These are phyloP conservation scores for Tricholauxania praeusta DNA, from an alignment of 2,888 invertebrate species.

Conservation along the genomic window DNA sequence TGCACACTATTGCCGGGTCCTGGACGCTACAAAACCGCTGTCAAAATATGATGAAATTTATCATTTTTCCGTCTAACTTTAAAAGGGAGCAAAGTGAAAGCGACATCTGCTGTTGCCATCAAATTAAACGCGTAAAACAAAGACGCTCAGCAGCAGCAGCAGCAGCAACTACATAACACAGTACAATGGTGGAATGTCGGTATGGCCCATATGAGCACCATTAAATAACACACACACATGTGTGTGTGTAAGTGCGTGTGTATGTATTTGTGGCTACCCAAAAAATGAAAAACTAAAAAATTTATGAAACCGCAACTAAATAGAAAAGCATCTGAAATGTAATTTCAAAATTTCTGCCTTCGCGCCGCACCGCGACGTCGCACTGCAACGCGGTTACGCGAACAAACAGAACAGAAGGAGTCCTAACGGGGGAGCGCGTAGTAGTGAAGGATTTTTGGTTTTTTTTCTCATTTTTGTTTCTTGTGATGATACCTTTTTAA, in stretches of 20 bases:
- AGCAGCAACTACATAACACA: neutral
- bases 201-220: slow-evolving; percentile 1
- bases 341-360: slow-evolving; percentile 6
- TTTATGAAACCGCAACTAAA: slow-evolving; percentile 50
- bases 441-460: slow-evolving; percentile 16
- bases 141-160: slow-evolving; percentile 31
- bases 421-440: neutral
- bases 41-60: slow-evolving; percentile 43
- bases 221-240: neutral
- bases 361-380: no score
- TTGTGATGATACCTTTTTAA: slow-evolving; percentile 35
- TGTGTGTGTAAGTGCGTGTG: slow-evolving; percentile 21
- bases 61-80: slow-evolving; percentile 51
- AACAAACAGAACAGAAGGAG: neutral
- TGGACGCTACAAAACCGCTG: neutral
- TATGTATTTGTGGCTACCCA: slow-evolving; percentile 1
- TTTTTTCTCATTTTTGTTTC: slow-evolving; percentile 30
- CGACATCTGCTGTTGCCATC: slow-evolving; percentile 56
- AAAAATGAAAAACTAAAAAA: slow-evolving; percentile 46
- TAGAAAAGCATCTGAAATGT: slow-evolving; percentile 32
- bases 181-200: neutral
- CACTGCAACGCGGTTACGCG: neutral
- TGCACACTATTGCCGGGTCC: neutral
- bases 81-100: slow-evolving; percentile 35
- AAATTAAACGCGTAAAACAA: slow-evolving; percentile 54